Evolutionary conservation across 2,888 invertebrate species (phyloP).

Genomic region (Xanthia icteritia): DNA sequence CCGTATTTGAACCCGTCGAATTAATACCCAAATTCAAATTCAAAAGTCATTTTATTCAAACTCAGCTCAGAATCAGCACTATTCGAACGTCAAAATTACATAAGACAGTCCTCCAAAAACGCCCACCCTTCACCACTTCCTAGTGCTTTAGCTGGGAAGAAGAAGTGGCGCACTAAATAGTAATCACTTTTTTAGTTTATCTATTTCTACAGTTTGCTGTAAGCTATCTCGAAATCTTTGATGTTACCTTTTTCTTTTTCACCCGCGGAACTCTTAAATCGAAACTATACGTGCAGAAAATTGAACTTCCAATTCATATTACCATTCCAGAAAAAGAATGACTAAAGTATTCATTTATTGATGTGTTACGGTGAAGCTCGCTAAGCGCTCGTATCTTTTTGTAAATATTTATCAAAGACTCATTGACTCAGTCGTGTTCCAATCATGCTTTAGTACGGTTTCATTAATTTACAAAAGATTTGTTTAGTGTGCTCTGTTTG

Average conservation of each 20-base stretch:
- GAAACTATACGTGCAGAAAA: not conserved
- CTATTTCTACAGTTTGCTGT: no score
- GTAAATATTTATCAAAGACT: conserved; percentile 10
- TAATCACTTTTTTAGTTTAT: no score
- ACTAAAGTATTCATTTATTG: conserved; percentile 13
- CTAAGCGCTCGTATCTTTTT: conserved; percentile 13
- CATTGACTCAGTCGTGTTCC: not conserved
- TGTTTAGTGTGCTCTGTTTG: not conserved
- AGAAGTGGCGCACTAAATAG: no score
- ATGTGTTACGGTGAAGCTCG: conserved; percentile 12
- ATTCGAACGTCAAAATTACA: no score
- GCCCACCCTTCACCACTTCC: no score
- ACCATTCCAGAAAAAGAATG: not conserved
- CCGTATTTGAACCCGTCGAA: no score
- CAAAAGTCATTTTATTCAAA: no score
- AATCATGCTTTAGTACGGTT: not conserved
- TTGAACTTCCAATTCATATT: conserved; percentile 20
- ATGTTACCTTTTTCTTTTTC: not conserved
- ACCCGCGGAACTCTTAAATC: not conserved
- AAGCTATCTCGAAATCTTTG: not conserved
- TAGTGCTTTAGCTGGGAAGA: no score
- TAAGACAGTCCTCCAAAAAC: no score
- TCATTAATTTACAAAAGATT: not conserved
- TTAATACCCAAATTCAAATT: no score
- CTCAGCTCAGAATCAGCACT: no score